phyloP scores from a whole-genome alignment of 2,797 vertebrate species.

The Pipistrellus pygmaeus region DNA sequence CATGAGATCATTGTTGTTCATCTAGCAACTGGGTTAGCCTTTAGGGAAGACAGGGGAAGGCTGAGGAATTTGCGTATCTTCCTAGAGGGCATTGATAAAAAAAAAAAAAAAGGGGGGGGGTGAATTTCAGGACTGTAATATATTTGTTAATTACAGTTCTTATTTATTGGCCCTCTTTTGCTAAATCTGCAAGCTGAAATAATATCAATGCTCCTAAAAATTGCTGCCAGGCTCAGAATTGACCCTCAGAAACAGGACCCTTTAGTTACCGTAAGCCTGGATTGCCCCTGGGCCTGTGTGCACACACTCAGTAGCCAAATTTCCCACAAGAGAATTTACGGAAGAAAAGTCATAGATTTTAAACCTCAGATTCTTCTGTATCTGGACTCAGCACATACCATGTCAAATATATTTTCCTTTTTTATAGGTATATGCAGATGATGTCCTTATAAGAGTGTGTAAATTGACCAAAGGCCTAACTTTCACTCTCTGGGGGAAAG shows the following conservation, averaged over 20 bases:
- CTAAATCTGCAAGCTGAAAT: conserved; percentile 23
- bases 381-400: not conserved
- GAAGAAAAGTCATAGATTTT: not conserved
- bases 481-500: not conserved
- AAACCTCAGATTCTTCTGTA: not conserved
- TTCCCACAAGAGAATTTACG: not conserved
- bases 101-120: not conserved
- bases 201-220: not conserved
- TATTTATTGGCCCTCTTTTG: not conserved
- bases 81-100: not conserved
- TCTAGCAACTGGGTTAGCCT: not conserved
- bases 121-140: not conserved
- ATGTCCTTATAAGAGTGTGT: not conserved
- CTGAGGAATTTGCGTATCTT: not conserved
- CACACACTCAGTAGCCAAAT: not conserved
- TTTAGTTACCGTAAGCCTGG: not conserved
- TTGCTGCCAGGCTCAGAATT: not conserved
- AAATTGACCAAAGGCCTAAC: conserved; percentile 36
- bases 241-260: not conserved
- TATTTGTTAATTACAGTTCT: conserved; percentile 1
- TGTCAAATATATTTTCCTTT: conserved; percentile 31
- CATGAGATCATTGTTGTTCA: not conserved
- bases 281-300: rapidly evolving
- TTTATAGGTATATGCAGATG: not conserved
- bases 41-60: not conserved